Evolutionary conservation across 1,140 invertebrate genomes (phyloP), one percentile per base, ranked within the genome.

Genomic region (Aphelinus atriplicis): DNA sequence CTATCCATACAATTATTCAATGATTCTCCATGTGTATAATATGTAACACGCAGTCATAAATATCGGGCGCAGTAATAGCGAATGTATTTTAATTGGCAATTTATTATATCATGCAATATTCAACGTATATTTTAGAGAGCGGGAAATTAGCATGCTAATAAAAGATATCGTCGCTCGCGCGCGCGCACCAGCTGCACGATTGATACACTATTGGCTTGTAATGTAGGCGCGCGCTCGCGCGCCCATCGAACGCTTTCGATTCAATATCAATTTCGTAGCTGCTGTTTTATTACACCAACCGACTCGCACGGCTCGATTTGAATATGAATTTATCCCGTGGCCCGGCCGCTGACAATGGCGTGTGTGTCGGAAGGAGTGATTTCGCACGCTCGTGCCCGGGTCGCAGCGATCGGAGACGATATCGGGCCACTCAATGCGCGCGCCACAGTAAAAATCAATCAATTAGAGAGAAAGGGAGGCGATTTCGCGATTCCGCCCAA

Each of bases 401-500:
- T 26, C 26, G 26, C 26, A 26, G 26, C 26, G 26, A 26, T 26
- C 26, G 26, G 26, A 26, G 26, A 26, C 26, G 26, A 26, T 26
- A 26, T 26, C 26, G 26, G 26, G 26, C 26, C 26, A 26, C 26
- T 26, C 26, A 73, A 62, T 62, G 51, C 61, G 61, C 57, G 46
- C 10, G 42, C 9, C n/a, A 6, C 68, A 50, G 55, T 64, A 64
- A 69, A 69, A 69, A 75, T 69, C 65, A 75, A 75, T 74, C 72
- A 63, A 74, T 74, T 74, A 61, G 64, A 67, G 55, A 62, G 47
- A 46, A 43, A 3, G 9, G n/a, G 65, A 55, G 50, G 48, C 46
- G n/a, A 68, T 66, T 72, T 63, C 45, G 63, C 50, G 42, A 68
- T 72, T 73, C 60, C 66, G 71, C 71, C 61, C 67, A 68, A 78